Conservation (phyloP, 2,797 vertebrate species). For the Galagoides demidoff region DNA sequence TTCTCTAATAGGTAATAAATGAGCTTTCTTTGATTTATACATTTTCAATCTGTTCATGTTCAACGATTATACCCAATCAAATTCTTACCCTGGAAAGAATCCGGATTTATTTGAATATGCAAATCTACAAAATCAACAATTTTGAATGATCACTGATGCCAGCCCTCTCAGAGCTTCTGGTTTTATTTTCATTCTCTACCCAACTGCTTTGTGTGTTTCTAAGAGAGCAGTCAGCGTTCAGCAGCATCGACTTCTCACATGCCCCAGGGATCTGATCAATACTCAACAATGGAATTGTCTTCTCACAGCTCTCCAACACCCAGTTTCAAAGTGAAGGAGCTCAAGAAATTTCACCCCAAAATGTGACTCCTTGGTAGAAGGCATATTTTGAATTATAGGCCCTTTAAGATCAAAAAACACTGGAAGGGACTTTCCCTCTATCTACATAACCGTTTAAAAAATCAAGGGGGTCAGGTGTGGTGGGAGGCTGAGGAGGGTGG, state of each 20-base stretch:
- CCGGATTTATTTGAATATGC: constrained; percentile 46
- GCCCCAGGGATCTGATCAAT: neutral
- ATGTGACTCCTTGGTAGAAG: neutral
- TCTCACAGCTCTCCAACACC: constrained; percentile 16
- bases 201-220: constrained; percentile 40
- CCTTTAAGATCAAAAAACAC: neutral
- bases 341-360: neutral
- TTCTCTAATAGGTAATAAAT: neutral
- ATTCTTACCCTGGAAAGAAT: neutral
- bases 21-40: neutral
- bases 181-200: constrained; percentile 26
- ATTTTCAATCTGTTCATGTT: neutral
- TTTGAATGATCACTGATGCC: constrained; percentile 12
- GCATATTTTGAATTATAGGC: neutral
- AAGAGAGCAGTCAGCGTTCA: neutral
- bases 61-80: neutral
- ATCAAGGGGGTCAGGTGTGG: too few relatives aligned
- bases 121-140: neutral
- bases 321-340: neutral
- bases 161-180: constrained; percentile 24
- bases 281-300: neutral
- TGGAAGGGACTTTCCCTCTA: too few relatives aligned
- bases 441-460: too few relatives aligned
- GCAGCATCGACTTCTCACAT: neutral
- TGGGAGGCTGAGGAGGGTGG: too few relatives aligned